Evolutionary conservation across 2,797 vertebrate genomes (phyloP).

Genomic region (Psittacula derbiana): DNA sequence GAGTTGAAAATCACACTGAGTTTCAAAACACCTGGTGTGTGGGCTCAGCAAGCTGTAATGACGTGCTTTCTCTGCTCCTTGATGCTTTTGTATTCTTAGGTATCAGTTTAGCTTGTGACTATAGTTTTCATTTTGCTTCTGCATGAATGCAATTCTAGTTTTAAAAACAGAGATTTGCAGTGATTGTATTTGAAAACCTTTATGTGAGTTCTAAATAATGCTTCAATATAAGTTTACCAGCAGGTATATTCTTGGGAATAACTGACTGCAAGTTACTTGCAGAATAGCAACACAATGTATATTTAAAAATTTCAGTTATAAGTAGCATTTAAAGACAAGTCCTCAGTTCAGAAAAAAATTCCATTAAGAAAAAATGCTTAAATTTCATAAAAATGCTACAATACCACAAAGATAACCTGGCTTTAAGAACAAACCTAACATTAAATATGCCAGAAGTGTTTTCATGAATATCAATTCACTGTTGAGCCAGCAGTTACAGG

Average conservation of each 20-base stretch:
- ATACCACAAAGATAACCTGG: background rate
- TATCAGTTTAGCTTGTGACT: slow-evolving; percentile 27
- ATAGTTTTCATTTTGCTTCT: background rate
- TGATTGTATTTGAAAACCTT: background rate
- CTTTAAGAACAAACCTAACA: background rate
- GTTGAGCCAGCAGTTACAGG: background rate
- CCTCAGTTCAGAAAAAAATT: background rate
- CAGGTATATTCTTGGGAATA: background rate
- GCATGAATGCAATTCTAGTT: background rate
- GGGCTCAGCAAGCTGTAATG: background rate
- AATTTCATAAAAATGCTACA: background rate
- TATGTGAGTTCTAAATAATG: background rate
- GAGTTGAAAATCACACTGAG: background rate
- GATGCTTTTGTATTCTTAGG: background rate
- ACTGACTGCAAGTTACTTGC: background rate
- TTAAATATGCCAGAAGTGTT: background rate
- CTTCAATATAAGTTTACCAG: background rate
- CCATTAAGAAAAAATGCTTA: background rate
- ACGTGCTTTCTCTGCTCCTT: background rate
- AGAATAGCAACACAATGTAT: background rate
- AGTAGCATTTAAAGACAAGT: background rate
- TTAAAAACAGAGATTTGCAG: background rate
- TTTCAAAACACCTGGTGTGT: slow-evolving; percentile 13
- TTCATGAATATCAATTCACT: background rate
- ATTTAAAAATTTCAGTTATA: background rate